Base-by-base conservation (phyloP, 2,888 invertebrate genomes). In the Acanthococcus lagerstroemiae region DNA sequence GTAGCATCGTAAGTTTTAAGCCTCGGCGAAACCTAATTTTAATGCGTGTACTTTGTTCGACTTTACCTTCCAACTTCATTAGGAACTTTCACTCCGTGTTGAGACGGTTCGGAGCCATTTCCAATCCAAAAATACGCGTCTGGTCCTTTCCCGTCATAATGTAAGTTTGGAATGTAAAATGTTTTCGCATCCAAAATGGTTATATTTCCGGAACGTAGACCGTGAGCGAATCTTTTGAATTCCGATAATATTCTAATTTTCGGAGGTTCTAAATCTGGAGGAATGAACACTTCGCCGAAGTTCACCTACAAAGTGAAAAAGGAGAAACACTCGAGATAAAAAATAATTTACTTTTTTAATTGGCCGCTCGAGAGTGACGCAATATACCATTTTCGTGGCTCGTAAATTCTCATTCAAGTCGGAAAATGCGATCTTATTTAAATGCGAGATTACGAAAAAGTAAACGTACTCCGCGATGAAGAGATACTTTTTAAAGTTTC, bases 101-200 rank as follows among this genome's bases (percentile, higher is more conserved):
- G 80, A 72, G 83, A 85, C 0, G 92, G 91, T 71, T 89, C 87
- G 0, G 84, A 79, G 4, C 92, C 93, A 72, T 86, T 91, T 17
- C 94, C 93, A n/a, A 92, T 92, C 89, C 90, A 92, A 77, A 94
- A 94, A 77, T 90, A 93, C 0, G 93, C 92, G 74, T 93, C 93
- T 0, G 92, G 92, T 0, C 91, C 93, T 1, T 86, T 88, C 27
- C 93, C 93, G 73, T 94, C 93, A 74, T 93, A 94, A 74, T 92
- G 91, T 71, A 94, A 78, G 78, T 93, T 92, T 6, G 93, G 92
- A 70, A 94, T 92, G 77, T 88, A 88, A 77, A 94, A 87, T 0
- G 94, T 93, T 77, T 90, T 90, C 44, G 91, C 90, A 76, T 94
- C 93, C 66, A 94, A 77, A 15, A 94, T 88, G 74, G 89, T 91